Evolutionary conservation across 2,888 invertebrate species (phyloP).

Genomic region (Sphaerolaimus hirsutus): DNA sequence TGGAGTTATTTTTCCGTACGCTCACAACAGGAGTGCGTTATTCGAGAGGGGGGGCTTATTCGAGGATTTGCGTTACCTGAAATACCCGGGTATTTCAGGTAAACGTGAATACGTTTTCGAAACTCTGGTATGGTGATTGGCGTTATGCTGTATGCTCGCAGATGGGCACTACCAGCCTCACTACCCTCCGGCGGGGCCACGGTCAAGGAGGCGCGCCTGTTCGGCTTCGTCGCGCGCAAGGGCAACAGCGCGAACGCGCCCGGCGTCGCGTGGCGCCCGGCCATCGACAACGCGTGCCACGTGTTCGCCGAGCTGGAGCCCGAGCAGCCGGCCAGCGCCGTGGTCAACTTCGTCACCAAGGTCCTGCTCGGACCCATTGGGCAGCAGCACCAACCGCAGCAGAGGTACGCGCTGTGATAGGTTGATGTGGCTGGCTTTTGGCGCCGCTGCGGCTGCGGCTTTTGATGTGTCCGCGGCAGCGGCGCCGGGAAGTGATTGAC

Average conservation of each 20-base stretch:
- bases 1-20: too few species aligned
- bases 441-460: too few species aligned
- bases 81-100: too few species aligned
- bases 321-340: constrained; percentile 73
- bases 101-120: too few species aligned
- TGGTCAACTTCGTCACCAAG: constrained; percentile 41
- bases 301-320: constrained; percentile 82
- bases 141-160: neutral
- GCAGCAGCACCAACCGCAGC: neutral
- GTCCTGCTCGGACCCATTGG: constrained; percentile 22
- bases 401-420: too few species aligned
- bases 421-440: too few species aligned
- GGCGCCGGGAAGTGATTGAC: too few species aligned
- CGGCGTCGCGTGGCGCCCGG: neutral
- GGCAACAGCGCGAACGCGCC: constrained; percentile 44
- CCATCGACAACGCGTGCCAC: constrained; percentile 77
- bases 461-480: too few species aligned
- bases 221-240: constrained; percentile 80
- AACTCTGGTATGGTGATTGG: too few species aligned
- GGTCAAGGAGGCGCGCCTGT: constrained; percentile 29
- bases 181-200: neutral
- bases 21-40: too few species aligned
- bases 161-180: neutral
- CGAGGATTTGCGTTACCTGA: too few species aligned
- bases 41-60: too few species aligned